Conservation (phyloP, 2,888 invertebrate species). For the Eulithis prunata region DNA sequence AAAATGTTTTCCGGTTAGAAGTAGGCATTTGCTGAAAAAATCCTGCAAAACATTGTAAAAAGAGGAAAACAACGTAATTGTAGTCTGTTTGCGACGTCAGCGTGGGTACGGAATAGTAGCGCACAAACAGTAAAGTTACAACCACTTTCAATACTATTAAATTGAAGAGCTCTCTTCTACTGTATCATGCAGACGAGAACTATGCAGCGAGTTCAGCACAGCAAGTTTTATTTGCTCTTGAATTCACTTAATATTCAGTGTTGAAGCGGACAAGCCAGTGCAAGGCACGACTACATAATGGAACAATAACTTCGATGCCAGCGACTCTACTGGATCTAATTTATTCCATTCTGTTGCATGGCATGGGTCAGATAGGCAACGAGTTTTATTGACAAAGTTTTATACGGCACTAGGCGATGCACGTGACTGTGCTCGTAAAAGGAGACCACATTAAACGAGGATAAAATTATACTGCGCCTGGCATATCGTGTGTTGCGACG, state of each 20-base stretch:
- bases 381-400: conserved; percentile 36
- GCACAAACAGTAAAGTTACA: conserved; percentile 2
- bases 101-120: neutral
- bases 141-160: neutral
- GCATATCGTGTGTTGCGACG: conserved; percentile 8
- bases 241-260: neutral
- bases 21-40: conserved; percentile 19
- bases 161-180: neutral
- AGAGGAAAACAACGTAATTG: conserved; percentile 23
- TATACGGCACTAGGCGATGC: conserved; percentile 26
- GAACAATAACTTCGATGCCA: neutral
- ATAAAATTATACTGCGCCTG: conserved; percentile 19
- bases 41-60: conserved; percentile 14
- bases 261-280: neutral
- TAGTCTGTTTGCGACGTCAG: conserved; percentile 27
- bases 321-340: conserved; percentile 1
- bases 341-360: conserved; percentile 7
- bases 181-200: neutral
- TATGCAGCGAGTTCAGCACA: neutral
- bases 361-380: conserved; percentile 26
- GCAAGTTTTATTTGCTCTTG: neutral
- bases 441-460: conserved; percentile 14
- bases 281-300: neutral
- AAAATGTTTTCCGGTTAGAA: conserved; percentile 1
- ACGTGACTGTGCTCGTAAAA: conserved; percentile 31